phyloP scores from a whole-genome alignment of 2,888 invertebrate species.

The Dryocosmus kuriphilus region DNA sequence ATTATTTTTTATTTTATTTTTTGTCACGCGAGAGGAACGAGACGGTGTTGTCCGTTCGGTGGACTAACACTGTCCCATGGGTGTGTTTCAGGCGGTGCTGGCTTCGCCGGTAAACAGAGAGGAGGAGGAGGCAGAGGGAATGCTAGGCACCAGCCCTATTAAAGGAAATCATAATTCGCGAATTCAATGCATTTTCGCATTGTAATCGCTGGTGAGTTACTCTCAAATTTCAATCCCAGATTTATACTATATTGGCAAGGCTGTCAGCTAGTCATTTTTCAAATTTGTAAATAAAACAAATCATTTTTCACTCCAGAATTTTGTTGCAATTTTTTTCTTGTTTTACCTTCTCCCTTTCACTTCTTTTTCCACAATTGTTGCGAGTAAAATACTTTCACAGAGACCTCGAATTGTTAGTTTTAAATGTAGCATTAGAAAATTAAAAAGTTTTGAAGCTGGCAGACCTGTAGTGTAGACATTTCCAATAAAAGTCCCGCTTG shows the following conservation, averaged over 20 bases:
- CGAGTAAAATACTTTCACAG: too few relatives aligned
- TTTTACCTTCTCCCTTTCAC: not conserved
- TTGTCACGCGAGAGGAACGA: not conserved
- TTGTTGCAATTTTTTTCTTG: not conserved
- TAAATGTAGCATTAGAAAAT: too few relatives aligned
- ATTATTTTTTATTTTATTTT: not conserved
- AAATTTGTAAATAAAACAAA: not conserved
- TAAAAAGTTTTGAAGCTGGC: not conserved
- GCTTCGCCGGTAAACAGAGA: conserved; percentile 92
- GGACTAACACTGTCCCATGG: conserved; percentile 71
- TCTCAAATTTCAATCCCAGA: not conserved
- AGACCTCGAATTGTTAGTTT: too few relatives aligned
- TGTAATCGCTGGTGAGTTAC: conserved; percentile 75
- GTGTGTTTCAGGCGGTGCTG: conserved; percentile 79
- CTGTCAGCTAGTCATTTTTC: conserved; percentile 1
- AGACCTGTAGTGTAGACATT: not conserved
- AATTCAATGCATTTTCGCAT: conserved; percentile 74
- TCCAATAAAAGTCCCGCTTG: not conserved
- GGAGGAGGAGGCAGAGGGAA: conserved; percentile 82
- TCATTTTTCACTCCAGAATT: not conserved
- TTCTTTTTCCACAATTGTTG: not conserved
- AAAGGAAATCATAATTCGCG: conserved; percentile 77
- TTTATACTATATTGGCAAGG: not conserved
- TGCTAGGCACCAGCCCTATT: conserved; percentile 94
- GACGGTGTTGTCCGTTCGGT: not conserved